Conservation (phyloP, 2,113 vertebrate genomes). For the Campylorhamphus procurvoides region DNA sequence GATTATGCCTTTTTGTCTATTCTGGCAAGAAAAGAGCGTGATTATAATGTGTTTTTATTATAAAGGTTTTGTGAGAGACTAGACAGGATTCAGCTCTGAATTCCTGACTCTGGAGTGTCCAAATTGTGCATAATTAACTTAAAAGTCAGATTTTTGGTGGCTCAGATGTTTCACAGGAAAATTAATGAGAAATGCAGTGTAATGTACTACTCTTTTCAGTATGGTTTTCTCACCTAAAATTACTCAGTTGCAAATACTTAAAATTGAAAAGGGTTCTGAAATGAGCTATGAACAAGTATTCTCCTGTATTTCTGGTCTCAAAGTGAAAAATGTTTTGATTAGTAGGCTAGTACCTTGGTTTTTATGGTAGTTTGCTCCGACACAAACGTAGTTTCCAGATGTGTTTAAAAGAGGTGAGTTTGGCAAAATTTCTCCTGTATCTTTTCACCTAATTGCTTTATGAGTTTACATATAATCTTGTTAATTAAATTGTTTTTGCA, state of each 20-base stretch:
- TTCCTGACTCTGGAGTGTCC: conserved; percentile 5
- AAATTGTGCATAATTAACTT: conserved; percentile 33
- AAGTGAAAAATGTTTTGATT: conserved; percentile 12
- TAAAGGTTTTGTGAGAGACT: not conserved
- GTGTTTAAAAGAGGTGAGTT: not conserved
- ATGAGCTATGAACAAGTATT: not conserved
- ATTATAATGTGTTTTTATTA: not conserved
- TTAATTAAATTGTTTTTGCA: not conserved
- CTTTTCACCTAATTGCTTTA: not conserved
- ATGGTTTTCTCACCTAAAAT: conserved; percentile 9
- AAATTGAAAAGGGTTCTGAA: not conserved
- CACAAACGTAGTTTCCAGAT: not conserved
- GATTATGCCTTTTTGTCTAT: not conserved
- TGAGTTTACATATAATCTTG: not conserved
- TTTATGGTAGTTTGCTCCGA: not conserved
- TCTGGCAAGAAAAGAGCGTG: not conserved
- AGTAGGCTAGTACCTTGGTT: not conserved
- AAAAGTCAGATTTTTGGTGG: conserved; percentile 12
- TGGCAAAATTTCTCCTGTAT: not conserved
- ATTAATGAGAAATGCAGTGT: not conserved
- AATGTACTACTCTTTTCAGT: not conserved
- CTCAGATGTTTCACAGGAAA: not conserved
- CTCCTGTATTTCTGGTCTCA: not conserved
- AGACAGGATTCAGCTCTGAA: not conserved
- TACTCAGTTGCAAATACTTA: conserved; percentile 1